Base-by-base conservation (phyloP, 2,113 vertebrate species). In the Microtus richardsoni region DNA sequence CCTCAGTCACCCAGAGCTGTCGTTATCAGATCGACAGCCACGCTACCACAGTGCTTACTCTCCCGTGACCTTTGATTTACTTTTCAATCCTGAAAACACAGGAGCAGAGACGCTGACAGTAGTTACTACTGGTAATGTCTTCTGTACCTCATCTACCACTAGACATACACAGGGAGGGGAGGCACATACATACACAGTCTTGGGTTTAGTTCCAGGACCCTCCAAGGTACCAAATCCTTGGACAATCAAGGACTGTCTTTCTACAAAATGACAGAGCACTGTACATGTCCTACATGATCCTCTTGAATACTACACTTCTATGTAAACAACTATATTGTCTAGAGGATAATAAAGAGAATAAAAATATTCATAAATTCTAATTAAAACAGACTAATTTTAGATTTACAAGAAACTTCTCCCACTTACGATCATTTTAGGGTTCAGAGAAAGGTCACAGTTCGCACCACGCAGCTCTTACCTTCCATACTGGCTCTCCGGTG, bases 401-500 rank as follows among this genome's bases (percentile, higher is more conserved):
- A 70, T 78, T 91, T 96, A 89, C 2, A 89, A 91, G 88, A 88
- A 93, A 68, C 68, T 86, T 12, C 14, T 36, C 28, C 60, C 36
- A 82, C 79, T 58, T 33, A 79, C 26, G 9, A 93, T 3, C n/a
- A 91, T 52, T 41, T 62, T 64, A 95, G 36, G 30, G 24, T 33
- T 60, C 22, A 95, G 22, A 88, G 54, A 91, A 64, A 96, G 66
- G 13, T 88, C 92, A 78, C 0, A 89, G 62, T 66, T 39, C 13
- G 24, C 58, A 54, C 54, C 75, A 92, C 70, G 49, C 54, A 75
- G 89, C 78, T 89, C 98, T 98, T 99, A 99, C 99, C 99, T 99
- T 99, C 99, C 99, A 99, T 96, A 99, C 99, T 86, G 99, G 99
- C 97, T 99, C 99, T 86, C 99, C 98, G 93, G 99, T 97, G 87